These are phyloP conservation scores for Leucoraja erinaceus DNA, from an alignment of 2,113 vertebrate genomes.

Conservation along the genomic window DNA sequence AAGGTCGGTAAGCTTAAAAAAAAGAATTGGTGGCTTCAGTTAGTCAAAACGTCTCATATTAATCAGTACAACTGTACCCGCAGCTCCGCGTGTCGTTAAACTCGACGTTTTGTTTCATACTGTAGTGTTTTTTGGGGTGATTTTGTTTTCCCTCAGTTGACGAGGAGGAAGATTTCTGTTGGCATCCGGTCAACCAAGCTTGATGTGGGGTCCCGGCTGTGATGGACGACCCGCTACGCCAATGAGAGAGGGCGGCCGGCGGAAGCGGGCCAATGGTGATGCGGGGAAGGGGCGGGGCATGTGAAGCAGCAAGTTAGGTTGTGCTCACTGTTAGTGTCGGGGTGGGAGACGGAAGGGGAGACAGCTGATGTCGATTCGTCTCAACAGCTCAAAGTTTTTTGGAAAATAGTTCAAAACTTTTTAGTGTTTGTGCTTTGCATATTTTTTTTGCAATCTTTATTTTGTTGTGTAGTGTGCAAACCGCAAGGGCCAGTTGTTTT, in stretches of 20 bases:
- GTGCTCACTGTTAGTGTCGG: neutral
- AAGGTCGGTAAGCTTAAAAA: neutral
- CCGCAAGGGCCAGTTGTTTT: neutral
- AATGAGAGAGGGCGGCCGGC: neutral
- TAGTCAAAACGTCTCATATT: neutral
- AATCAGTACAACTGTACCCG: neutral
- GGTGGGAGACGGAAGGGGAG: neutral
- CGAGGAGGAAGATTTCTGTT: neutral
- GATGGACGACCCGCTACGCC: neutral
- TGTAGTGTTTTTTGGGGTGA: neutral
- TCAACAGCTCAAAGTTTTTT: neutral
- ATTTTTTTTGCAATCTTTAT: neutral
- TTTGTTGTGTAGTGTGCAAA: neutral
- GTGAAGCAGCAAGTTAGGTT: neutral
- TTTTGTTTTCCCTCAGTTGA: no score
- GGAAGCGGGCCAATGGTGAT: neutral
- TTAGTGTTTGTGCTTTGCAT: neutral
- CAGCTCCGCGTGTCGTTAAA: neutral
- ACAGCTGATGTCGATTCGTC: neutral
- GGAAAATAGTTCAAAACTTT: neutral
- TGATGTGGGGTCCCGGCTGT: neutral
- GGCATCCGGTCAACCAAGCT: neutral
- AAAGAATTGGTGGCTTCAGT: neutral
- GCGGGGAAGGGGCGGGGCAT: neutral
- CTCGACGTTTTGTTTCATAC: neutral